Percentiles rank a stretch among this genome's conserved stretches.
phyloP scores from a whole-genome alignment of 1,140 invertebrate genomes.

The Berghia stephanieae region DNA sequence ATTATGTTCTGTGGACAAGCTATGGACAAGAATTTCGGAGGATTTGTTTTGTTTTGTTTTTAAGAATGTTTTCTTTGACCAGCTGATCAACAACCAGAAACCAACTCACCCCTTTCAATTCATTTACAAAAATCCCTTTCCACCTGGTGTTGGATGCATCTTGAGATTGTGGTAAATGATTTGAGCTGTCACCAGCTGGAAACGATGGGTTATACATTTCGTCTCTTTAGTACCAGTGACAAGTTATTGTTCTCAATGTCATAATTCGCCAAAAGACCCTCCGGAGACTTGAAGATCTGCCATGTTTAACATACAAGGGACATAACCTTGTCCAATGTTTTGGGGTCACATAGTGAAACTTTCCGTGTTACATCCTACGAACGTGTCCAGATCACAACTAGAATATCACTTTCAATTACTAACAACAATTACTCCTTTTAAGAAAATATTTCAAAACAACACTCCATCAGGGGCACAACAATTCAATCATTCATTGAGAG shows the following conservation, averaged over 20 bases:
- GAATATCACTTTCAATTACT: slow-evolving; percentile 7
- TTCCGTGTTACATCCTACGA: no score
- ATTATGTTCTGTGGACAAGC: not conserved
- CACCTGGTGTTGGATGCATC: slow-evolving; percentile 85
- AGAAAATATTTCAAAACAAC: not conserved
- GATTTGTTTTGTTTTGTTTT: not conserved
- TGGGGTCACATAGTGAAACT: slow-evolving; percentile 35
- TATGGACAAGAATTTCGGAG: slow-evolving; percentile 11
- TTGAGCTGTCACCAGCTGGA: slow-evolving; percentile 34
- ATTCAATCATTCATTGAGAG: no score
- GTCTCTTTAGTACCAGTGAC: not conserved
- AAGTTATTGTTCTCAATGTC: not conserved
- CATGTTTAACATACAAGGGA: slow-evolving; percentile 49
- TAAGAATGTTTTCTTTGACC: not conserved
- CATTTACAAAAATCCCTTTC: slow-evolving; percentile 84
- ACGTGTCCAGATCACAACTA: no score
- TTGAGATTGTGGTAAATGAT: slow-evolving; percentile 79
- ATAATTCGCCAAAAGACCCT: slow-evolving; percentile 12
- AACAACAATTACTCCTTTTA: not conserved
- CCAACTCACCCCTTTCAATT: slow-evolving; percentile 68
- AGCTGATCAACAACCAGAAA: no score
- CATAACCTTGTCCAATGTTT: slow-evolving; percentile 38
- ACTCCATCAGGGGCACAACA: slow-evolving; percentile 5
- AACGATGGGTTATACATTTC: slow-evolving; percentile 33
- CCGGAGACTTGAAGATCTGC: slow-evolving; percentile 25